A percentile compares a stretch with the other conserved stretches of the same genome.
Conservation (phyloP, 30 jellyfish, hydroid and myxozoan species). For the Pelagia noctiluca region DNA sequence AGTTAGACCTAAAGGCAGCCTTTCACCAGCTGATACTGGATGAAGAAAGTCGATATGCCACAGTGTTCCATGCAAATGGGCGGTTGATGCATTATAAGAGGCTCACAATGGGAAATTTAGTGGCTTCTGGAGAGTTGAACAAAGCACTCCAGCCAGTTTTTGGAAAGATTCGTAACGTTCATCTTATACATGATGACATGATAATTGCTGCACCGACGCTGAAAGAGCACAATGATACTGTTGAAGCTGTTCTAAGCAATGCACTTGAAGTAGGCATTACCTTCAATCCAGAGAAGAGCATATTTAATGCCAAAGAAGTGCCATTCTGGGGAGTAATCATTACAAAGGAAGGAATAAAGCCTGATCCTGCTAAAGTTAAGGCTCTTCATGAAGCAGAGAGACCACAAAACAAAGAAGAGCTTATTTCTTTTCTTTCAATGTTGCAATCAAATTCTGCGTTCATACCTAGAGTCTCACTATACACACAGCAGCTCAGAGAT, state of each 20-base stretch:
- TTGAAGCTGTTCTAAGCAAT: conserved; percentile 2
- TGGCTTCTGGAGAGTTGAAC: conserved; percentile 71
- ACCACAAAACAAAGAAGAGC: conserved; percentile 62
- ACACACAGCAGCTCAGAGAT: conserved; percentile 37
- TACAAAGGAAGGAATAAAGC: conserved; percentile 58
- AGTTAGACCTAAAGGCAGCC: conserved; percentile 76
- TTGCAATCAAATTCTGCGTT: conserved; percentile 57
- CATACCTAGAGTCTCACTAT: conserved; percentile 26
- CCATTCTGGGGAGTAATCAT: conserved; percentile 68
- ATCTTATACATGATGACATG: conserved; percentile 61
- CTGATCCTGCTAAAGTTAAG: conserved; percentile 68
- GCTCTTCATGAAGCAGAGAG: conserved; percentile 46
- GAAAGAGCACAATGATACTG: conserved; percentile 30
- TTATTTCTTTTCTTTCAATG: conserved; percentile 59
- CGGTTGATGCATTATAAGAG: conserved; percentile 62
- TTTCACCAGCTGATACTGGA: conserved; percentile 59
- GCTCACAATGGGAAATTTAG: conserved; percentile 64
- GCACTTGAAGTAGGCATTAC: conserved; percentile 40
- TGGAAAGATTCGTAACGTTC: conserved; percentile 44
- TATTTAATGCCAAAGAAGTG: conserved; percentile 55
- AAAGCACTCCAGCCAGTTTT: conserved; percentile 52
- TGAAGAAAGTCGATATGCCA: conserved; percentile 51
- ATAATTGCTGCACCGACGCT: conserved; percentile 52
- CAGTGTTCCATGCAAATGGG: conserved; percentile 76
- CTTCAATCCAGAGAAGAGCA: conserved; percentile 60